Percentiles rank a stretch among this genome's conserved stretches.
These are phyloP conservation scores for Furnarius figulus DNA, from an alignment of 2,113 vertebrate species.

Conservation along the genomic window DNA sequence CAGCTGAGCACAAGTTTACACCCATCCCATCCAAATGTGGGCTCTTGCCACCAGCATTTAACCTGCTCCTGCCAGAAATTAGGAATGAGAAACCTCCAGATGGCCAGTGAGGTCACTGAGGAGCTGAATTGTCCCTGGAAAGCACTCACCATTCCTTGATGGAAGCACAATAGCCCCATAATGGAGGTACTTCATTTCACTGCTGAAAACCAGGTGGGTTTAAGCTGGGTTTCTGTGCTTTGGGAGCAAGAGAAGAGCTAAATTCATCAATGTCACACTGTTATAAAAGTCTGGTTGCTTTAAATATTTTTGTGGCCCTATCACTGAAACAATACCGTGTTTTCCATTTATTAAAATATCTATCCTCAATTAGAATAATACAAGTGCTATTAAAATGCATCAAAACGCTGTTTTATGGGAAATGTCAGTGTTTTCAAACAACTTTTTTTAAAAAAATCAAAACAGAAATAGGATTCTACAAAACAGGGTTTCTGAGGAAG, in stretches of 20 bases:
- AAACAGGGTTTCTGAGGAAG: neutral
- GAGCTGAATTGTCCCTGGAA: neutral
- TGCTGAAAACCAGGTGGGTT: neutral
- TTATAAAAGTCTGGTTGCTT: neutral
- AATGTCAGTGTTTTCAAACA: neutral
- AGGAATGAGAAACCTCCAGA: neutral
- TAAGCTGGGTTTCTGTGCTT: neutral
- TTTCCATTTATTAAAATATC: neutral
- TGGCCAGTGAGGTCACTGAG: neutral
- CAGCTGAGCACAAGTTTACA: neutral
- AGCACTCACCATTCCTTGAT: neutral
- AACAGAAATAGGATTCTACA: neutral
- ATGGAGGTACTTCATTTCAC: neutral
- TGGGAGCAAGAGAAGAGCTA: neutral
- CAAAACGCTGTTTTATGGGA: neutral
- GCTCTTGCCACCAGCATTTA: neutral
- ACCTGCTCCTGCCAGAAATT: neutral
- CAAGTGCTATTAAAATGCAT: neutral
- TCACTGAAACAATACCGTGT: fast-evolving
- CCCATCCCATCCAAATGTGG: neutral
- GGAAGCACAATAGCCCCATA: neutral
- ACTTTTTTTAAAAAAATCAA: neutral
- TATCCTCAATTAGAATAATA: neutral
- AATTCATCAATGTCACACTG: neutral
- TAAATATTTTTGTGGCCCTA: neutral